phyloP scores from a whole-genome alignment of 1,140 invertebrate genomes.

The Nephila pilipes region DNA sequence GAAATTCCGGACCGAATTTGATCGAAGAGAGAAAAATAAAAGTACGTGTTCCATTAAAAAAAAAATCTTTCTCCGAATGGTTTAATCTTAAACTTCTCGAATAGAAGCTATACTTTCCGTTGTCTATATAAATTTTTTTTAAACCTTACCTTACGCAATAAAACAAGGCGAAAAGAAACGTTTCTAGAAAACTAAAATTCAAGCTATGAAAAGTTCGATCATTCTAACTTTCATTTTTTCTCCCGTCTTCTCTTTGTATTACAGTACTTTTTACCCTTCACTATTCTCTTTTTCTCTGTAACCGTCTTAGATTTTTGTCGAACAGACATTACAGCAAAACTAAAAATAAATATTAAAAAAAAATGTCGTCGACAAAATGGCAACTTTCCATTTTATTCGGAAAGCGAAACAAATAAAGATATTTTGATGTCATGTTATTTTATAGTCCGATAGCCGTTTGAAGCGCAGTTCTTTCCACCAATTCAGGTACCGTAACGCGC shows the following conservation, averaged over 20 bases:
- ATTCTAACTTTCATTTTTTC: background rate
- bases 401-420: background rate
- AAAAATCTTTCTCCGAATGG: background rate
- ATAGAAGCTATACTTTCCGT: background rate
- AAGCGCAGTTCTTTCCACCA: background rate
- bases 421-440: slow-evolving; percentile 16
- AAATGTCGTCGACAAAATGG: background rate
- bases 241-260: background rate
- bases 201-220: background rate
- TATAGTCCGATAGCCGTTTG: background rate
- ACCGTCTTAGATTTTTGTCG: background rate
- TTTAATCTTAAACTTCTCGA: background rate
- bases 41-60: background rate
- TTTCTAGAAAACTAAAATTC: background rate
- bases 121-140: background rate
- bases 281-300: background rate
- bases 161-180: background rate
- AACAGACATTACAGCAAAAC: background rate
- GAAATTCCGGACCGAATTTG: no score
- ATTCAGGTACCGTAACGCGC: background rate
- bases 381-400: background rate
- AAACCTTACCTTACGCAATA: background rate
- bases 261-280: background rate
- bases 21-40: background rate
- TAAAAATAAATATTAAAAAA: background rate